phyloP scores from a whole-genome alignment of 30 jellyfish, hydroid and myxozoan species.

The Aurelia aurita complex sp. Pacific region DNA sequence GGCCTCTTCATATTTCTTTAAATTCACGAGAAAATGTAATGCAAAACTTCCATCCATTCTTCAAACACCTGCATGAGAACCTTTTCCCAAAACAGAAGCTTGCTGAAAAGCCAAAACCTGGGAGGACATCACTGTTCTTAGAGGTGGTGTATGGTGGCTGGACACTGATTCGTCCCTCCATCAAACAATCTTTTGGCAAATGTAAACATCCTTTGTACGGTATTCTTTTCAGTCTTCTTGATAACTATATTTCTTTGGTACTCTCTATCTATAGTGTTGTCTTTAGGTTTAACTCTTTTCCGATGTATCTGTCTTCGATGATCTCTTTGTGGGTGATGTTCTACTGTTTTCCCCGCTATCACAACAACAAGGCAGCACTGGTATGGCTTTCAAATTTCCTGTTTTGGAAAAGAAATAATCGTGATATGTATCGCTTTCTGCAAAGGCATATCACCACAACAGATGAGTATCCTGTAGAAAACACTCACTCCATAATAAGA shows the following conservation, averaged over 20 bases:
- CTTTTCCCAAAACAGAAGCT: conserved; percentile 5
- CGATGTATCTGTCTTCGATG: background rate
- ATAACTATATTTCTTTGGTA: conserved; percentile 4
- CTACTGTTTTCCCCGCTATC: conserved; percentile 23
- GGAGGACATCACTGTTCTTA: conserved; percentile 1
- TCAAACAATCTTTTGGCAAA: background rate
- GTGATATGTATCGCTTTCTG: background rate
- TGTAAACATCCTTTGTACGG: background rate
- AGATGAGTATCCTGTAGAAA: conserved; percentile 20
- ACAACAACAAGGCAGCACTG: background rate
- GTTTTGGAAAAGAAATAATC: conserved; percentile 21
- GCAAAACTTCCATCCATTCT: conserved; percentile 5
- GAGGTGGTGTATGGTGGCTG: conserved; percentile 19
- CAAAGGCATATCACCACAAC: conserved; percentile 16
- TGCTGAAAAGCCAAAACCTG: background rate
- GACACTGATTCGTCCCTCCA: background rate
- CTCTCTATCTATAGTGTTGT: conserved; percentile 4
- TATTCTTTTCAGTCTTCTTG: conserved; percentile 6
- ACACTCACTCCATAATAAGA: conserved; percentile 19
- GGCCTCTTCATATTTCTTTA: conserved; percentile 13
- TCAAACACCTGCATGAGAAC: background rate
- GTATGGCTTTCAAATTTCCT: conserved; percentile 34
- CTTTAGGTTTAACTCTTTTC: background rate
- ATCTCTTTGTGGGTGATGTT: conserved; percentile 21
- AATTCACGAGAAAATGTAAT: conserved; percentile 14